These are phyloP conservation scores for Vultur gryphus DNA, from an alignment of 2,797 vertebrate genomes.

Conservation along the genomic window DNA sequence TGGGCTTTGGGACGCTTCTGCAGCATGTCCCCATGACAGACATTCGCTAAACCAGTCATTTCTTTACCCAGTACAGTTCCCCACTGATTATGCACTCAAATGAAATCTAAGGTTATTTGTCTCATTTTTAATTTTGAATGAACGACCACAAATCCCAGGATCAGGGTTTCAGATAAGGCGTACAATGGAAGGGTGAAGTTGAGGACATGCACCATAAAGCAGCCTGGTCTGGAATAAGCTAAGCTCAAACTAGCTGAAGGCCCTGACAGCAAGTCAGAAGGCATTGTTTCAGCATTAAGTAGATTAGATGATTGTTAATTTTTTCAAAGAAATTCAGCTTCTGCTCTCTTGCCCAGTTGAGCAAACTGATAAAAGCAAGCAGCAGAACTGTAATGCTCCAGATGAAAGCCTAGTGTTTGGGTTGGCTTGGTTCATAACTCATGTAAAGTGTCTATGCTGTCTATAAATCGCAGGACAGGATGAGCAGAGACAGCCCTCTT, in stretches of 20 bases:
- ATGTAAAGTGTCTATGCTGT: neutral
- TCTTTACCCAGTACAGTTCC: neutral
- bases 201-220: neutral
- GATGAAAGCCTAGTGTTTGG: neutral
- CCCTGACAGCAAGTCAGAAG: neutral
- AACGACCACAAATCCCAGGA: neutral
- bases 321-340: neutral
- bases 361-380: neutral
- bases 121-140: neutral
- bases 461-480: neutral
- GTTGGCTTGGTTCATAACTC: neutral
- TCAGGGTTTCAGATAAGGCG: neutral
- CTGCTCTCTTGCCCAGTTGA: neutral
- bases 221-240: neutral
- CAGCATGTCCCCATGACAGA: accelerated
- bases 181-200: neutral
- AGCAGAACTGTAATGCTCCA: neutral
- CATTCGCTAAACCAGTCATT: neutral
- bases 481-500: neutral
- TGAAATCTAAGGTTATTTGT: neutral
- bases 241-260: neutral
- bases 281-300: neutral
- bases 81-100: neutral
- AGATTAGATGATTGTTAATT: neutral
- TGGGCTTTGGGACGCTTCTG: neutral